These are phyloP conservation scores for Trissonchulus latispiculum DNA, from an alignment of 2,888 invertebrate species.

Conservation along the genomic window DNA sequence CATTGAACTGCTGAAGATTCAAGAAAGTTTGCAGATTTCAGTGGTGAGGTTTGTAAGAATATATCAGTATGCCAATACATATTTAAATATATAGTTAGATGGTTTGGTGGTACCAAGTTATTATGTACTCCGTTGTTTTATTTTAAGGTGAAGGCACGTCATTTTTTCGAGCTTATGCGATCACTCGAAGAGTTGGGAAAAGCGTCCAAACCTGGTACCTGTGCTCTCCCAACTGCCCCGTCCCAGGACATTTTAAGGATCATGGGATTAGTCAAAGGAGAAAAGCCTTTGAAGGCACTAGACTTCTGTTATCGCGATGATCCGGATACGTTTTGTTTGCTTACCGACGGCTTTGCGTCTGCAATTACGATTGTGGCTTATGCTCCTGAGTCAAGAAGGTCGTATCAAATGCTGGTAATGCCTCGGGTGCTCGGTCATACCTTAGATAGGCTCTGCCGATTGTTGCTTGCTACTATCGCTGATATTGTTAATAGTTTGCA, in stretches of 20 bases:
- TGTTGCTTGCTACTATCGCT: too few species aligned
- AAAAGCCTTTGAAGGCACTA: conserved; percentile 71
- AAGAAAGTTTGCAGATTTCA: too few species aligned
- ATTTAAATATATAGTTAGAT: too few species aligned
- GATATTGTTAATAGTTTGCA: too few species aligned
- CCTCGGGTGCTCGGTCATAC: too few species aligned
- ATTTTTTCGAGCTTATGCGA: conserved; percentile 71
- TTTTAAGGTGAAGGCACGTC: conserved; percentile 24
- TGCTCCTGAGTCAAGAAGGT: conserved; percentile 74
- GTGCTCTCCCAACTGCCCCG: not conserved
- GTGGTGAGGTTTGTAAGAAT: too few species aligned
- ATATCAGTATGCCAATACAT: too few species aligned
- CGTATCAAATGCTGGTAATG: conserved; percentile 56
- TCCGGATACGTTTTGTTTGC: conserved; percentile 85
- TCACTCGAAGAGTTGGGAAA: conserved; percentile 71
- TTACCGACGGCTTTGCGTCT: conserved; percentile 85
- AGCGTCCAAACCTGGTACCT: not conserved
- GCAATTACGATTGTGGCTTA: conserved; percentile 98
- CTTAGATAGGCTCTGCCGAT: too few species aligned
- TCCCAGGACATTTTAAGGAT: conserved; percentile 47
- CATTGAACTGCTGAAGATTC: too few species aligned
- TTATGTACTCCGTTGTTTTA: too few species aligned
- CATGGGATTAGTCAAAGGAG: conserved; percentile 50
- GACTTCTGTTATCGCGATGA: conserved; percentile 99
- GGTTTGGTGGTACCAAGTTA: too few species aligned